Conservation (phyloP, 2,888 invertebrate genomes). For the Caenorhabditis imperialis region DNA sequence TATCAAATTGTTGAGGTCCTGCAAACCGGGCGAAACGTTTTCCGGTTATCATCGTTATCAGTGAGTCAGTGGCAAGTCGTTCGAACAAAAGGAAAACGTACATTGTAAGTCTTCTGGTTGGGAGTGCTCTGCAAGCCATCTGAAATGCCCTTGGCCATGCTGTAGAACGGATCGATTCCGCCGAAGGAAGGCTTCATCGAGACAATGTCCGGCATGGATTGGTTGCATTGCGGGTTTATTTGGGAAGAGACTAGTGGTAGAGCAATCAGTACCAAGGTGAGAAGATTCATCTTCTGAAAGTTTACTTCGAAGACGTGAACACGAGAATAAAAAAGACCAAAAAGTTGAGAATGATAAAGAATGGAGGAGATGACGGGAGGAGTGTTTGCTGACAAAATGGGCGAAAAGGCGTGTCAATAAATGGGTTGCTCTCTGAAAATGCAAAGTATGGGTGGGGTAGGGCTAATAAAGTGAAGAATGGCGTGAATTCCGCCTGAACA, state of each 20-base stretch:
- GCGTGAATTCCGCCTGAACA: neutral
- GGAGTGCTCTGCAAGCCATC: constrained; percentile 60
- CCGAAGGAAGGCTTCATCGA: constrained; percentile 48
- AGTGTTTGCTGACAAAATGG: constrained; percentile 42
- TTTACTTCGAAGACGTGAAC: too few species aligned
- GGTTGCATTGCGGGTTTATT: constrained; percentile 16
- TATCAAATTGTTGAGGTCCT: constrained; percentile 51
- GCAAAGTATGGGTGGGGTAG: constrained; percentile 42
- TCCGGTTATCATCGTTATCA: too few species aligned
- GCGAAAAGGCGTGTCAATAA: constrained; percentile 47
- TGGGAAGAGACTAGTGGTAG: constrained; percentile 7
- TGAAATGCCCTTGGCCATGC: constrained; percentile 60
- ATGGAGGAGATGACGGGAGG: constrained; percentile 11
- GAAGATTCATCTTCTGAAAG: too few species aligned
- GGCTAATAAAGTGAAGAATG: constrained; percentile 43
- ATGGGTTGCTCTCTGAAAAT: constrained; percentile 52
- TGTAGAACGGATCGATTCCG: constrained; percentile 50
- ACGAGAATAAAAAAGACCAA: too few species aligned
- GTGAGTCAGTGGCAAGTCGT: too few species aligned
- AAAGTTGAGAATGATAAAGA: constrained; percentile 2
- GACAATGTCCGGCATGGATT: neutral
- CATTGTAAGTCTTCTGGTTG: constrained; percentile 45
- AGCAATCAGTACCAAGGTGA: too few species aligned
- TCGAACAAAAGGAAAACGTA: constrained; percentile 1
- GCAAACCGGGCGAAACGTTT: constrained; percentile 1